Evolutionary conservation across 2,797 vertebrate species (phyloP), one percentile per base, ranked within the genome.

Genomic region (Hyperoplus immaculatus): DNA sequence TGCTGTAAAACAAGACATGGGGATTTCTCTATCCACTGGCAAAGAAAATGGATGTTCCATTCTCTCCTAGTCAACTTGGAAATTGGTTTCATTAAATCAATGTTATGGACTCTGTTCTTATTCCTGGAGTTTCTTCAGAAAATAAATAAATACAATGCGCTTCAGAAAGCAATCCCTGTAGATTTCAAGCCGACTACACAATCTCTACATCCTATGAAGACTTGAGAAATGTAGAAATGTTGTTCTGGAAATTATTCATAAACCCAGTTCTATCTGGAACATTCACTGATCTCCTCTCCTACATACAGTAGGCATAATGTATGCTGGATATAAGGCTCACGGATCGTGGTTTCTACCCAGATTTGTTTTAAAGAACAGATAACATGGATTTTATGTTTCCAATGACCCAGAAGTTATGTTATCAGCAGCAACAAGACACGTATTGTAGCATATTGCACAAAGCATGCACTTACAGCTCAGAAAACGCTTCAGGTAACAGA

Each of bases 11-110:
- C 91, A 85, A 92, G 84, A 72, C 8, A 29, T 72, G 78, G 65
- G 47, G 77, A 94, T 93, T 90, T 92, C 85, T 87, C 83, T 90
- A 88, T 91, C 92, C 93, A 92, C 72, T 92, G 90, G 87, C 72
- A 81, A 91, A 93, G 91, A 94, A 94, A 94, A 94, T 89, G 66
- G 62, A 74, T 82, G 69, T 82, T 89, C 68, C 74, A 0, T 83
- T 86, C 84, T 84, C 67, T 88, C 76, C 73, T 80, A 86, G 87
- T 71, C 87, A 88, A 91, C 82, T 75, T 72, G 86, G 93, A 93
- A 89, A 92, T 82, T 86, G 57, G 63, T 61, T 13, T 68, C 63
- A 75, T 80, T 76, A 56, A 62, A 80, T 75, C 8, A 58, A 78
- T 57, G 69, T 85, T 89, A 80, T 54, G 50, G 69, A 78, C 46